Base-by-base conservation (phyloP, 1,140 invertebrate genomes). In the Psix sp. region DNA sequence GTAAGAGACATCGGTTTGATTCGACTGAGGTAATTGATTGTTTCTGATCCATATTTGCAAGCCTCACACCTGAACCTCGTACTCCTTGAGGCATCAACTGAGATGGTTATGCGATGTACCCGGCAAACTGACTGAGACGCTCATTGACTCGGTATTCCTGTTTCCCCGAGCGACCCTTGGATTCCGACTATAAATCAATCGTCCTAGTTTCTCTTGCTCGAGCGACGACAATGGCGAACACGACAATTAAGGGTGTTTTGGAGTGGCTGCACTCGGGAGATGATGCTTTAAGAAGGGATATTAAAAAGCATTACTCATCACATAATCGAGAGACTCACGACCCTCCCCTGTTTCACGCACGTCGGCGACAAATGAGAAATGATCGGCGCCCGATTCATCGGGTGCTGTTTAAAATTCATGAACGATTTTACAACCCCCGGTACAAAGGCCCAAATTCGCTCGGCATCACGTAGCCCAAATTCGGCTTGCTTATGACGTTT, bases 301-400 rank as follows among this genome's bases (percentile, higher is more conserved):
- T 87, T 87, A 87, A 86, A 87, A 87, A 87, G 82, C 85, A 87
- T 87, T 87, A 87, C 85, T 87, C 86, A 87, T 87, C 85, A 85
- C 46, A 87, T 87, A 87, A 87, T 86, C 85, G 52, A 72, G 51
- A 21, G 14, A 5, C 49, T 42, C 56, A 17, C 59, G 15, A 29
- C 56, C 56, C 46, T 74, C 73, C 54, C 60, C 36, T 46, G 43
- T 67, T 66, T 72, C 57, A 74, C 59, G 68, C 77, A 80, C 77
- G 81, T 80, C 84, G 74, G 46, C 80, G 82, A 81, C 81, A 84
- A 81, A 86, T 86, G 85, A 87, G 80, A 87, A 87, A 87, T 87
- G 86, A 86, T 87, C 83, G 68, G 74, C 62, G 76, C 77, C 82
- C 80, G 79, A 85, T 84, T 84, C 82, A 77, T 54, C 76, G 71